These are phyloP conservation scores for Falco berigora DNA, from an alignment of 2,797 vertebrate species.

Conservation along the genomic window DNA sequence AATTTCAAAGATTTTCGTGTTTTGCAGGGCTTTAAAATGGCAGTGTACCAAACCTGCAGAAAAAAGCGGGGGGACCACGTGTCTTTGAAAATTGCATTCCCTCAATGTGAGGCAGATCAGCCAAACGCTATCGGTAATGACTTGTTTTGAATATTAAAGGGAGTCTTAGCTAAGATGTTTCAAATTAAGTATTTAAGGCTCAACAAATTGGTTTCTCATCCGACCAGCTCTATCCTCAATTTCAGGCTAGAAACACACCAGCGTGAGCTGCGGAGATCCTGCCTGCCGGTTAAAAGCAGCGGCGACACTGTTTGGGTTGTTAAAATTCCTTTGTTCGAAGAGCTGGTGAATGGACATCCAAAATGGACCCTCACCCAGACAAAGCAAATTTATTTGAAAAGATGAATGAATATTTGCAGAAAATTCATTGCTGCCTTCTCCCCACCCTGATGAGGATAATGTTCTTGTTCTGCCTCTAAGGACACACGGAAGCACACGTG, in stretches of 20 bases:
- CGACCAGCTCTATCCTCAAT: not conserved
- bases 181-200: not conserved
- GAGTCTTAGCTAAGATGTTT: not conserved
- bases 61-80: not conserved
- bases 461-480: not conserved
- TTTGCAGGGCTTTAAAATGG: not conserved
- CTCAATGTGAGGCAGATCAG: not conserved
- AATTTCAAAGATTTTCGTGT: not conserved
- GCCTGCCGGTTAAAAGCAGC: not conserved
- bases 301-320: not conserved
- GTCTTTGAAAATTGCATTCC: not conserved
- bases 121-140: not conserved
- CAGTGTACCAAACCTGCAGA: not conserved
- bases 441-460: not conserved
- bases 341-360: not conserved
- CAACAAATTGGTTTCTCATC: not conserved
- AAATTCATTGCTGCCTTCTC: not conserved
- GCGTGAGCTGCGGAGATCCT: not conserved
- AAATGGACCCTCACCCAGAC: not conserved
- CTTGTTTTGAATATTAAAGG: not conserved
- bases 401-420: not conserved
- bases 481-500: not conserved
- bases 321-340: not conserved
- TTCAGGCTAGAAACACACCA: not conserved
- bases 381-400: not conserved